phyloP scores from a whole-genome alignment of 2,797 vertebrate species.

The Meda fulgida region DNA sequence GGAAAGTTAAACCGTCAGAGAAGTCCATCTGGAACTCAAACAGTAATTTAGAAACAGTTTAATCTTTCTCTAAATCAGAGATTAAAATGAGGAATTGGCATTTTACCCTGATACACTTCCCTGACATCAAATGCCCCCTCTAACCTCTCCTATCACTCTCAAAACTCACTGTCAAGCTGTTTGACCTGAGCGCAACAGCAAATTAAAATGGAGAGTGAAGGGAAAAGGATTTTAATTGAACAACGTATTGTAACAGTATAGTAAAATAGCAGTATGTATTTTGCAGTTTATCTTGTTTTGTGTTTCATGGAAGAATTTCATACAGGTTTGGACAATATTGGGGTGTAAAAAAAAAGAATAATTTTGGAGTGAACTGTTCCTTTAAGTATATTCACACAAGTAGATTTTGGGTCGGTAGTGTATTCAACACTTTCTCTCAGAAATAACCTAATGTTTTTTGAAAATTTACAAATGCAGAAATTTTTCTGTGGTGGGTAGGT shows the following conservation, averaged over 20 bases:
- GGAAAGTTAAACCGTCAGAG: slow-evolving; percentile 6
- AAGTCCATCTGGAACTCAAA: neutral
- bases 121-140: neutral
- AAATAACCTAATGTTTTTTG: too few relatives aligned
- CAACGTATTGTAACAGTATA: too few relatives aligned
- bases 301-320: neutral
- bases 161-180: neutral
- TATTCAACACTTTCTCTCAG: too few relatives aligned
- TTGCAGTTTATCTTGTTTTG: neutral
- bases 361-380: too few relatives aligned
- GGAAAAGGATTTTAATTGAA: neutral
- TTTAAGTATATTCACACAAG: too few relatives aligned
- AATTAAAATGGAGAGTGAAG: neutral
- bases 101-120: neutral
- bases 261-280: neutral
- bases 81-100: slow-evolving; percentile 25
- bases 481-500: too few relatives aligned
- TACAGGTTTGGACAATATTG: neutral
- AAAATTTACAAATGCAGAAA: too few relatives aligned
- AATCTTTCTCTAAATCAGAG: slow-evolving; percentile 9
- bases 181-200: neutral
- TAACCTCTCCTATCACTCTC: neutral
- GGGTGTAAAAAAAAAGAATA: too few relatives aligned
- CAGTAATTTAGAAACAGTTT: neutral
- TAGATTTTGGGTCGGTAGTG: too few relatives aligned